Percentiles rank a stretch among this genome's conserved stretches.
Evolutionary conservation across 2,113 vertebrate species (phyloP).

Genomic region (Zosterops hypoxanthus): DNA sequence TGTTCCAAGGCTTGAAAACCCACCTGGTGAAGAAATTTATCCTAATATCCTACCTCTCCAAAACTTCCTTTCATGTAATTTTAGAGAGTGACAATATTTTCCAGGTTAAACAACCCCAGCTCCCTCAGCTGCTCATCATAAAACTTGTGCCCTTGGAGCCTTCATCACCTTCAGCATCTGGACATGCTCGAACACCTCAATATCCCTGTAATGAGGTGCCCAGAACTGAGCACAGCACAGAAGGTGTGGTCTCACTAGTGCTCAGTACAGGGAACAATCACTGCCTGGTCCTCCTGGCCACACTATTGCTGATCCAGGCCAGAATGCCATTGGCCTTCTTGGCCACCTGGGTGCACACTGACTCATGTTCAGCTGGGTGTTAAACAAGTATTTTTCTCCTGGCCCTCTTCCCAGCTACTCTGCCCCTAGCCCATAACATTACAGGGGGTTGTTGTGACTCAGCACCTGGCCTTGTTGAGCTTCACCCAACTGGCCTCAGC

Average conservation of each 20-base stretch:
- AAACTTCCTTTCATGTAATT: background rate
- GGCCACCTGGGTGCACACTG: fast-evolving
- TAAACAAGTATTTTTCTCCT: background rate
- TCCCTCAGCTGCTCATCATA: background rate
- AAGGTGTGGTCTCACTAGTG: background rate
- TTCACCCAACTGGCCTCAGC: fast-evolving
- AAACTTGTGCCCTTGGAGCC: background rate
- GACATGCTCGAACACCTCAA: fast-evolving
- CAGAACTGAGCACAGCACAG: background rate
- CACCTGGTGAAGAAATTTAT: background rate
- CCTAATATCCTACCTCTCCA: background rate
- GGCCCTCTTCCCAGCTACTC: background rate
- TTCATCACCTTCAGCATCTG: background rate
- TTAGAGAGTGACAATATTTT: background rate
- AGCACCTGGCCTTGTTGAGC: background rate
- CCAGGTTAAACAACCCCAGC: background rate
- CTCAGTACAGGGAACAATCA: fast-evolving
- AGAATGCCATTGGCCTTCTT: background rate
- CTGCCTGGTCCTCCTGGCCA: background rate
- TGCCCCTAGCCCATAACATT: no score
- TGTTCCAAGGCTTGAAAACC: background rate
- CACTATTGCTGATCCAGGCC: background rate
- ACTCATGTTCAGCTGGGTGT: background rate
- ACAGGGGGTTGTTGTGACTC: background rate
- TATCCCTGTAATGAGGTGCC: background rate